These are phyloP conservation scores for Cephus nigrinus DNA, from an alignment of 2,888 invertebrate species.

Conservation along the genomic window DNA sequence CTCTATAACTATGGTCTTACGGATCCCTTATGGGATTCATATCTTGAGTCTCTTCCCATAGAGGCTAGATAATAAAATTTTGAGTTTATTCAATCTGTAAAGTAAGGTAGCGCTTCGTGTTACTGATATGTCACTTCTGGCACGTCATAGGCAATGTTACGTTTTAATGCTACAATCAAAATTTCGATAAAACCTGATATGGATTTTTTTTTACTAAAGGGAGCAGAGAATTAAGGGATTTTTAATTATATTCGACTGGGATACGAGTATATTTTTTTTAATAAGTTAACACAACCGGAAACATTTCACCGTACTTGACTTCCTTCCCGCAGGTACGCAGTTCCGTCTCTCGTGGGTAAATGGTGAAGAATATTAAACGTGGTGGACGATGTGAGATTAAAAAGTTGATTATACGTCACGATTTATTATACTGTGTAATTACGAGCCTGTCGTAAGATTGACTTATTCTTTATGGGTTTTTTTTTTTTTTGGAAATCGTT, in stretches of 20 bases:
- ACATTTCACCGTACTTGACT: not conserved
- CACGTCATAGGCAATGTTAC: not conserved
- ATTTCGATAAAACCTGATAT: too few relatives aligned
- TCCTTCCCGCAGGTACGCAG: not conserved
- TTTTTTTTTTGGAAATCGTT: not conserved
- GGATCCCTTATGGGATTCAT: slow-evolving; percentile 7
- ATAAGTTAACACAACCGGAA: not conserved
- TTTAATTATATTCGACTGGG: not conserved
- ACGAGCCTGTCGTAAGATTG: not conserved
- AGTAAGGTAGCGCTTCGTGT: not conserved
- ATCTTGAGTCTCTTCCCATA: slow-evolving; percentile 1
- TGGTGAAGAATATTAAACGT: not conserved
- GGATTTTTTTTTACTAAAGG: too few relatives aligned
- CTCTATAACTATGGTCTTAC: slow-evolving; percentile 18
- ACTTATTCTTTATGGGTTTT: not conserved
- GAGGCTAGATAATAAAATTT: not conserved
- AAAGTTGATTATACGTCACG: not conserved
- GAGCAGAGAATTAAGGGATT: not conserved
- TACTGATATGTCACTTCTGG: not conserved
- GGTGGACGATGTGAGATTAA: not conserved
- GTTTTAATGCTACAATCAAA: not conserved
- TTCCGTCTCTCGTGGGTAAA: not conserved
- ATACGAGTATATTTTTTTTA: not conserved
- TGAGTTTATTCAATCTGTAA: not conserved
- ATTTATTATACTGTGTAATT: not conserved